Evolutionary conservation across 2,113 vertebrate genomes (phyloP), one percentile per base, ranked within the genome.

Genomic region (Sebastes schlegelii): DNA sequence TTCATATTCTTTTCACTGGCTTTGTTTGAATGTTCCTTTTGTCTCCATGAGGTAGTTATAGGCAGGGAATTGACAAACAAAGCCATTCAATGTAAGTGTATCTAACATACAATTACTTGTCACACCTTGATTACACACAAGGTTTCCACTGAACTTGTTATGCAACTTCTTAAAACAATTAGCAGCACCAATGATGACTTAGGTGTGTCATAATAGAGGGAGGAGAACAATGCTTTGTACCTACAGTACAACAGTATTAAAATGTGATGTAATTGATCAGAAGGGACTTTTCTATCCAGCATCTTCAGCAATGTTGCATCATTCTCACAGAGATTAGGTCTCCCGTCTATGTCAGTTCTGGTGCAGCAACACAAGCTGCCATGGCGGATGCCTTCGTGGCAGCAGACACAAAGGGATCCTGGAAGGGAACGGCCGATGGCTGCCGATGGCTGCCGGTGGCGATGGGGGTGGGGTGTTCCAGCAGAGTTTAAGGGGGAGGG

Each of bases 331-430:
- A 66, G 55, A 74, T 58, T 19, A 46, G 52, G 52, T 79, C 46
- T 69, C 70, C 60, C 45, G 40, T 49, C 17, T 49, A 45, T 13
- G 57, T 75, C 70, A 49, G 49, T 58, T 51, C 23, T 8, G 21
- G n/a, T 79, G 64, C 79, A 73, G 68, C 78, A 75, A 68, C 74
- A 67, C 42, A 34, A 63, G 69, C 74, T 74, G 64, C 19, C 52
- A 45, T 58, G 73, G 79, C 43, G 46, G 64, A 83, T 68, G 76
- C 64, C 8, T 84, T 65, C n/a, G 21, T 77, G 73, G 83, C 78
- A 89, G 75, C 80, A 90, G 73, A 91, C 90, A 90, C 88, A 90
- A 92, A 90, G 88, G 82, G 80, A 90, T 66, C 69, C 60, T 77
- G 72, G 80, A 83, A 77, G 52, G 49, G 52, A 77, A 77, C 51